Percentiles rank a stretch among this genome's conserved stretches.
These are phyloP conservation scores for Capromys pilorides DNA, from an alignment of 2,797 vertebrate species.

Conservation along the genomic window DNA sequence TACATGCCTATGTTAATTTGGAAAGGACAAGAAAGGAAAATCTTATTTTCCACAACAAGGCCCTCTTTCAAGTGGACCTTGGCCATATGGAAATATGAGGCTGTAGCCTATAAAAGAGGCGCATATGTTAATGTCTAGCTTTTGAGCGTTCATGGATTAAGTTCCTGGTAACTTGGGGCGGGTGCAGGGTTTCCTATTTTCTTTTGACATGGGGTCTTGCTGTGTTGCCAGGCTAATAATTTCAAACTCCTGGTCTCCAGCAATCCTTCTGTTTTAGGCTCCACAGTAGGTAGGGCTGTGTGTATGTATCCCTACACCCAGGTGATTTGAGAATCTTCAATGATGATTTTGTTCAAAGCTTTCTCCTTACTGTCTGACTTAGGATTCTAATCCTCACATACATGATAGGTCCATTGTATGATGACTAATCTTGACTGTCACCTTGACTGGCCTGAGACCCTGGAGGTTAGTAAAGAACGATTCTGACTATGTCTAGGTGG, in stretches of 20 bases:
- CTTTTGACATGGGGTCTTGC: background rate
- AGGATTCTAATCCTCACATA: background rate
- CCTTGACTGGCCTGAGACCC: background rate
- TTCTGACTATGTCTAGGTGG: background rate
- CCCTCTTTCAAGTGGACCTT: conserved; percentile 1
- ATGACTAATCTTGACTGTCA: background rate
- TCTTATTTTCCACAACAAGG: background rate
- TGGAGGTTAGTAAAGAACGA: background rate
- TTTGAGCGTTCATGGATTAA: background rate
- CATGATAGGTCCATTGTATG: background rate
- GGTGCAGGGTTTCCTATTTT: no score
- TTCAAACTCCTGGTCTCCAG: background rate
- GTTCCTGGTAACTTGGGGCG: background rate
- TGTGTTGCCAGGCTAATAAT: background rate
- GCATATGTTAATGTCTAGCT: background rate
- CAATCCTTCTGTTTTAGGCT: background rate
- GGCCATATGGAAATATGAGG: background rate
- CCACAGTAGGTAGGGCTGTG: background rate
- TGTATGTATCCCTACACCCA: no score
- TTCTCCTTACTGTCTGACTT: conserved; percentile 39
- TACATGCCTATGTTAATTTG: background rate
- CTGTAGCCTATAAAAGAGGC: background rate
- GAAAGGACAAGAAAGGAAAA: background rate
- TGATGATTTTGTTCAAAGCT: conserved; percentile 13
- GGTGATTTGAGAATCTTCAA: conserved; percentile 35